Percentiles rank a stretch among this genome's conserved stretches.
Conservation (phyloP, 1,140 invertebrate species). For the Drosophila prosaltans region DNA sequence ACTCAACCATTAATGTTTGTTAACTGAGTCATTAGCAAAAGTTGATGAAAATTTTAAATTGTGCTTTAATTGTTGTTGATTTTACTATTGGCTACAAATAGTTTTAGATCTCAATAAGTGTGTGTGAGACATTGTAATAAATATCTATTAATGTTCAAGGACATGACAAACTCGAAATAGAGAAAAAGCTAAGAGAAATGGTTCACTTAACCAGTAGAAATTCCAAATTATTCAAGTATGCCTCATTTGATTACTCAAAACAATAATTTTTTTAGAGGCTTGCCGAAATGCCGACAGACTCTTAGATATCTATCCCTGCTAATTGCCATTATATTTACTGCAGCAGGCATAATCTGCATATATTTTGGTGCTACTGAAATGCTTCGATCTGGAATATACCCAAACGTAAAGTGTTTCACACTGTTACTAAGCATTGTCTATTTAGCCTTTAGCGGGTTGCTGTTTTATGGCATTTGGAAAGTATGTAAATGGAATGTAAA, state of each 20-base stretch:
- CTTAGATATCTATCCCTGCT: background rate
- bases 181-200: too few relatives aligned
- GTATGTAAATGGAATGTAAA: background rate
- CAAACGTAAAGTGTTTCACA: background rate
- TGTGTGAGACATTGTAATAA: background rate
- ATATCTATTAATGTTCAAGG: too few relatives aligned
- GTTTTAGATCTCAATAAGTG: background rate
- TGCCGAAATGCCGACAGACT: background rate
- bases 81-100: slow-evolving; percentile 27
- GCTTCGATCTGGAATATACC: background rate
- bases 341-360: background rate
- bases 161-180: too few relatives aligned
- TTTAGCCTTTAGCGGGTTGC: background rate
- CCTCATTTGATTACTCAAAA: background rate
- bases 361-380: background rate
- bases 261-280: background rate
- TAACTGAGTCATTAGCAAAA: slow-evolving; percentile 68
- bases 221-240: background rate
- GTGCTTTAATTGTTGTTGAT: slow-evolving; percentile 50
- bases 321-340: background rate
- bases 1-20: slow-evolving; percentile 7
- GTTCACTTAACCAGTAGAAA: background rate
- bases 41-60: slow-evolving; percentile 62
- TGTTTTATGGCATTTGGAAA: background rate
- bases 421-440: background rate